Conservation (phyloP, 2,888 invertebrate genomes). For the Lacanobia oleracea region DNA sequence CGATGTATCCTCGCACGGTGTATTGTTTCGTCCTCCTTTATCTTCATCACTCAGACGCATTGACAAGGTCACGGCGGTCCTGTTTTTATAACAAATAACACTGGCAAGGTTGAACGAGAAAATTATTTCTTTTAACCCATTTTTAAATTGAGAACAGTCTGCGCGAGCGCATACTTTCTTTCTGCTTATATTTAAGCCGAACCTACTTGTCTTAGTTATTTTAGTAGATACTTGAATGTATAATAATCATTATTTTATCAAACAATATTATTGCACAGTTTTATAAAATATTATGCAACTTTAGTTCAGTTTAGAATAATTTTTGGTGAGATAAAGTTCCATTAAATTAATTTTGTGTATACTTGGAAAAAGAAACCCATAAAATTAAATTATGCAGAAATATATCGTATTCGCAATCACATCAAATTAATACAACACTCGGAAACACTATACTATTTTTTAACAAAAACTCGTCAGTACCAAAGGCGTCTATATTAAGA, state of each 20-base stretch:
- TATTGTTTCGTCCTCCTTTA: slow-evolving; percentile 74
- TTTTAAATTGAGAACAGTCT: slow-evolving; percentile 36
- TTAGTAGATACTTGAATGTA: neutral
- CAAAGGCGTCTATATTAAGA: neutral
- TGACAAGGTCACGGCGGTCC: slow-evolving; percentile 77
- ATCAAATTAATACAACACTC: neutral
- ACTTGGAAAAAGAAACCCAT: neutral
- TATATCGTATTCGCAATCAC: neutral
- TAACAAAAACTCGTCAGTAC: neutral
- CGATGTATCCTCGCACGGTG: slow-evolving; percentile 63
- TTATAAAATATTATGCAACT: neutral
- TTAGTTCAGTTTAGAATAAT: neutral
- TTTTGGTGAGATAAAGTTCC: neutral
- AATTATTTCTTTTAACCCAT: slow-evolving; percentile 49
- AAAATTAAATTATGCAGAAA: neutral
- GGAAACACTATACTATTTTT: neutral
- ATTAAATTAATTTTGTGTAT: neutral
- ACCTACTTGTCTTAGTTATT: neutral
- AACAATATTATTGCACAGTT: neutral
- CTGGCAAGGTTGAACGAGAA: slow-evolving; percentile 63
- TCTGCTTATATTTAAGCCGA: neutral
- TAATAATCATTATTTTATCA: neutral
- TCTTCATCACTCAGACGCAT: slow-evolving; percentile 75
- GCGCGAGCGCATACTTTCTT: neutral
- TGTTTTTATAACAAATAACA: slow-evolving; percentile 63